Conservation (phyloP, 2,113 vertebrate species). For the Thryonomys swinderianus region DNA sequence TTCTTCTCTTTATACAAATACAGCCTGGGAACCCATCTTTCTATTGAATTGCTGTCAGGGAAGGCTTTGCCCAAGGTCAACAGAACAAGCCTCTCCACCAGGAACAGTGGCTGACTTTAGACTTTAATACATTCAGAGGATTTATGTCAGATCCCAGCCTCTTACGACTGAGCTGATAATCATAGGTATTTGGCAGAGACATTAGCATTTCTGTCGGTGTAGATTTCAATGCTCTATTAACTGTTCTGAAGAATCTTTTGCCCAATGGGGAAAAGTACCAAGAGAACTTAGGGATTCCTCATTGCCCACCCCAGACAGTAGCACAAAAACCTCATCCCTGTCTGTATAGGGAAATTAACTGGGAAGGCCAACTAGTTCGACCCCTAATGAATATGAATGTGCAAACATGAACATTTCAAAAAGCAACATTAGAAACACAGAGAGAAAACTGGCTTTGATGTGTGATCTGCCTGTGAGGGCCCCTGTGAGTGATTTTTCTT, state of each 20-base stretch:
- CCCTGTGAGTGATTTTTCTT: constrained; percentile 22
- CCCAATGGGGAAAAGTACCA: constrained; percentile 49
- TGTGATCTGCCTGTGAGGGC: background rate
- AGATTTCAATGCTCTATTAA: constrained; percentile 58
- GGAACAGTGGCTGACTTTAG: background rate
- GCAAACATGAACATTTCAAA: constrained; percentile 55
- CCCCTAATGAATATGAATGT: constrained; percentile 64
- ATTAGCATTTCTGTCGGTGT: constrained; percentile 61
- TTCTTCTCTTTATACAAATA: constrained; percentile 60
- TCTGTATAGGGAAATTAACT: constrained; percentile 62
- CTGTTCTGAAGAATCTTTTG: constrained; percentile 73
- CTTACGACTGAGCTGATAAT: constrained; percentile 74
- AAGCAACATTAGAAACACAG: constrained; percentile 23
- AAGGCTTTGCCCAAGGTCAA: constrained; percentile 73
- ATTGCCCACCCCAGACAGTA: constrained; percentile 49
- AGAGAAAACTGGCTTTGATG: constrained; percentile 18
- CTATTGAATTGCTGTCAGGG: constrained; percentile 58
- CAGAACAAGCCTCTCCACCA: constrained; percentile 44
- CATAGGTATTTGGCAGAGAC: constrained; percentile 51
- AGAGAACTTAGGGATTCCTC: constrained; percentile 40
- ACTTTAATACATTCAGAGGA: constrained; percentile 10
- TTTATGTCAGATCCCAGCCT: constrained; percentile 47
- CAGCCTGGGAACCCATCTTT: constrained; percentile 43
- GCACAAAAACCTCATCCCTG: constrained; percentile 17
- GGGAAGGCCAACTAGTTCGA: background rate